phyloP scores from a whole-genome alignment of 2,888 invertebrate species.

The Ramazzottius varieornatus region DNA sequence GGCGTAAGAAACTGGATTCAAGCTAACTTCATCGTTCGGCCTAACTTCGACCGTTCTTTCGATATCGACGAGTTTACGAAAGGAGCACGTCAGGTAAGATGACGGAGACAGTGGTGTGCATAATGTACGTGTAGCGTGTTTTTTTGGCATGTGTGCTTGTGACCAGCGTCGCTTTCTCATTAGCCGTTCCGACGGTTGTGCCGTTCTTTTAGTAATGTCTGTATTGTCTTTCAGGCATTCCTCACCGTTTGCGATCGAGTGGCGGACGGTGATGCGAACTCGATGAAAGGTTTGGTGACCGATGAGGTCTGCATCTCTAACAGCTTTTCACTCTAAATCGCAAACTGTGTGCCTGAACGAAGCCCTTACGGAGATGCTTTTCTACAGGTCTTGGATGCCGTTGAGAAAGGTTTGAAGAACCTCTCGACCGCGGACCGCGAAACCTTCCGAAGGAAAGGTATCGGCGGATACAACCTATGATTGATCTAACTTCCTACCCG shows the following conservation, averaged over 20 bases:
- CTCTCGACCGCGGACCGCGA: background rate
- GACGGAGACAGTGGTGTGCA: no score
- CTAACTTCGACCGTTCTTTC: background rate
- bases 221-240: background rate
- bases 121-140: background rate
- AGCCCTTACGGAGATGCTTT: no score
- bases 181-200: no score
- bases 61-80: background rate
- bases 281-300: background rate
- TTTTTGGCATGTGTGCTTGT: background rate
- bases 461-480: no score
- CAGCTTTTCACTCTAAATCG: no score
- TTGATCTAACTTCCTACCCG: no score
- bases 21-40: background rate
- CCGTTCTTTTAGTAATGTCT: no score
- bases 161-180: no score
- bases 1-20: background rate
- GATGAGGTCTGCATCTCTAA: background rate
- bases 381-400: background rate
- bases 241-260: background rate
- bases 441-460: background rate
- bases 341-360: no score
- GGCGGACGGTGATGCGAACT: background rate
- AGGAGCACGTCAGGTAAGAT: background rate
- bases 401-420: background rate